These are phyloP conservation scores for Stichopus horrens DNA, from an alignment of 53 echinoderm and acorn worm genomes.

Conservation along the genomic window DNA sequence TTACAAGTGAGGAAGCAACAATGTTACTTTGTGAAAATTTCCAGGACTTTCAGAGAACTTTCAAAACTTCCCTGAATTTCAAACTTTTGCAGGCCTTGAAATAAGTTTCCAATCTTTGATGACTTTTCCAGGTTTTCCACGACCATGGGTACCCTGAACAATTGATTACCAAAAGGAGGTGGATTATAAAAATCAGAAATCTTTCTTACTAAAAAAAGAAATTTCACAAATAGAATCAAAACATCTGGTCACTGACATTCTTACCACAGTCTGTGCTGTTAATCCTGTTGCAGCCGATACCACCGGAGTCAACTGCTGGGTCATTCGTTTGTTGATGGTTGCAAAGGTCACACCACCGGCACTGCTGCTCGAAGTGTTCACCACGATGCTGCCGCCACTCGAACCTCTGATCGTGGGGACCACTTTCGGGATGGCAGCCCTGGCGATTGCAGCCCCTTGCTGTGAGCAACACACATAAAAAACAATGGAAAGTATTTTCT, in stretches of 20 bases:
- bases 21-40: no score
- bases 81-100: no score
- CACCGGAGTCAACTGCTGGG: constrained; percentile 64
- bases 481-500: background rate
- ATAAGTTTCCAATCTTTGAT: no score
- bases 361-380: constrained; percentile 65
- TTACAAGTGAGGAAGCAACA: no score
- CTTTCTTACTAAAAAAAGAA: no score
- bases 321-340: constrained; percentile 88
- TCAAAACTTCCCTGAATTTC: no score
- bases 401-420: constrained; percentile 74
- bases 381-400: constrained; percentile 73
- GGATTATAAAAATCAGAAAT: no score
- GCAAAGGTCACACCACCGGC: constrained; percentile 70
- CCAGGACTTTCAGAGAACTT: no score
- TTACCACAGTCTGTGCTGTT: constrained; percentile 35
- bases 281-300: constrained; percentile 47
- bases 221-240: no score
- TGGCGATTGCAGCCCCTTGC: constrained; percentile 80
- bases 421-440: constrained; percentile 67
- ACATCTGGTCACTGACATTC: background rate
- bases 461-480: constrained; percentile 39
- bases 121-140: no score
- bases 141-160: no score
- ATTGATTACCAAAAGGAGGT: no score